Evolutionary conservation across 2,888 invertebrate species (phyloP), one percentile per base, ranked within the genome.

Genomic region (Scotopteryx bipunctaria): DNA sequence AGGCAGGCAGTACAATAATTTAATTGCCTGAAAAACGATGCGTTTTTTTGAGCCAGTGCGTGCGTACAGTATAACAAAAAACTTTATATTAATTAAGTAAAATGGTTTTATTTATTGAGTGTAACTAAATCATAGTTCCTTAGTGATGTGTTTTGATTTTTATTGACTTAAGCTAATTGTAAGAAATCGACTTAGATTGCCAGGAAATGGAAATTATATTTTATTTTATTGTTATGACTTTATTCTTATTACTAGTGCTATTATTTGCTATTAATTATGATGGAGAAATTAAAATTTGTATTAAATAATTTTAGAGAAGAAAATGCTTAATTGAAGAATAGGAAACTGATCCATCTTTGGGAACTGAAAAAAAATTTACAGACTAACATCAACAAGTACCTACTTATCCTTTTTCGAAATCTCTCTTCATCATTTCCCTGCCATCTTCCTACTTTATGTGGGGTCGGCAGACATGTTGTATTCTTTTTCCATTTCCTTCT

Each of bases 71-170:
- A 44, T 15, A 40, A 21, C 11, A 42, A 53, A 15, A 8, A 27
- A 23, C 21, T 33, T 44, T 43, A 32, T 37, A 48, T 32, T 25
- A 14, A 6, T 14, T 32, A 32, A 3, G n/a, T 23, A 31, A 21
- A 42, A 32, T 36, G 14, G 32, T 9, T 23, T 14, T 5, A 2
- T 43, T 73, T 64, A 80, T 75, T 25, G 65, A 52, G 69, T 72
- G 73, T 69, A 64, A 59, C 81, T 72, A 80, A 81, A 74, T 70
- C 61, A 72, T 69, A 58, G 67, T 67, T 71, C 53, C 60, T 67
- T 68, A 71, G 63, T 57, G 49, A 62, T 63, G 68, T 54, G 66
- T 60, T 64, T 59, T 66, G 63, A 62, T 63, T 72, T n/a, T 71
- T 75, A 68, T 70, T 66, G 64, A 64, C 52, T 63, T 48, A 48